These are phyloP conservation scores for Drosophila aldrichi DNA, from an alignment of 2,888 invertebrate genomes.

Conservation along the genomic window DNA sequence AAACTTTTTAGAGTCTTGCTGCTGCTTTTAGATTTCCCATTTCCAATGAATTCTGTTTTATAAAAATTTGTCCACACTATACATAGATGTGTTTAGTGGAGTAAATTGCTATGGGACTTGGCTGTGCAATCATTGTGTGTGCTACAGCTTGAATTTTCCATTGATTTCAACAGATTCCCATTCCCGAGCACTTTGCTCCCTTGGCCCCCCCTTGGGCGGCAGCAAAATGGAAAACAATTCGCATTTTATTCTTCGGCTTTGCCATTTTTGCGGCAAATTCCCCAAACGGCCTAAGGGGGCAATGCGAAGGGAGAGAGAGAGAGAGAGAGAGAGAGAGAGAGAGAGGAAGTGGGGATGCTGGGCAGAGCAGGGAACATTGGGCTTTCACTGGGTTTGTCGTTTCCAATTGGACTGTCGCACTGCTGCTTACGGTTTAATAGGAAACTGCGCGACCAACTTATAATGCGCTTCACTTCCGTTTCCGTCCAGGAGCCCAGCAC, in stretches of 20 bases:
- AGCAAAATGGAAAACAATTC: conserved; percentile 27
- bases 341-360: too few species aligned
- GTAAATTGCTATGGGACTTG: conserved; percentile 15
- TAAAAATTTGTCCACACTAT: not conserved
- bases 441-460: conserved; percentile 64
- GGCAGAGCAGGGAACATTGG: too few species aligned
- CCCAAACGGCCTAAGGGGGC: conserved; percentile 31
- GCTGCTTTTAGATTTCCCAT: not conserved
- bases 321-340: too few species aligned
- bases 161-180: conserved; percentile 6
- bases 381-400: not conserved
- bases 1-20: too few species aligned
- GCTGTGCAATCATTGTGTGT: conserved; percentile 8
- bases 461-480: conserved; percentile 64
- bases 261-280: conserved; percentile 51
- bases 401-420: conserved; percentile 51
- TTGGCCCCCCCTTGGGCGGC: not conserved
- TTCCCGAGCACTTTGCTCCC: not conserved
- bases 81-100: conserved; percentile 6
- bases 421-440: conserved; percentile 61
- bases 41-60: not conserved
- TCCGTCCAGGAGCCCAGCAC: conserved; percentile 35
- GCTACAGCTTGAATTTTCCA: conserved; percentile 9
- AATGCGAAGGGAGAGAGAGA: not conserved
- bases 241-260: conserved; percentile 37